Evolutionary conservation across 2,113 vertebrate genomes (phyloP).

Genomic region (Micronycteris hirsuta): DNA sequence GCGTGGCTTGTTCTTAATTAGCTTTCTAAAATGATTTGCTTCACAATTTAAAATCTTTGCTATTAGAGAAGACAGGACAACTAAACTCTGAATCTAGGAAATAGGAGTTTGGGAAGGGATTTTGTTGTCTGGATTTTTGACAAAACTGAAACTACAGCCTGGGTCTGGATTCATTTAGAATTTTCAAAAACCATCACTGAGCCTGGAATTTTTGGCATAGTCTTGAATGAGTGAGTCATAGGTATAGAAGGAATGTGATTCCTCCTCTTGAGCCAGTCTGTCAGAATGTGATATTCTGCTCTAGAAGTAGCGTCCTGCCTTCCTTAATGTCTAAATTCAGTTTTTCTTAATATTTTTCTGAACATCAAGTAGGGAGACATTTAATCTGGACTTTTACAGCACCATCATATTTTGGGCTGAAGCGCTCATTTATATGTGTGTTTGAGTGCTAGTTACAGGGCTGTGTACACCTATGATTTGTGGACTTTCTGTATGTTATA

Average conservation of each 20-base stretch:
- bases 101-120: not conserved
- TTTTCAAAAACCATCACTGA: not conserved
- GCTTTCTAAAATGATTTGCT: not conserved
- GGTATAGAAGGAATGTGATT: not conserved
- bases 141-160: not conserved
- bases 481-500: not conserved
- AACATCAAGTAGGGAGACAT: not conserved
- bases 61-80: not conserved
- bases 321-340: not conserved
- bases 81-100: not conserved
- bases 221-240: not conserved
- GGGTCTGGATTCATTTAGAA: not conserved
- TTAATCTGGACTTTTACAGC: not conserved
- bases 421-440: not conserved
- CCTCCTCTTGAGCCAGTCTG: not conserved
- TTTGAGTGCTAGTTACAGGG: not conserved
- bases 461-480: not conserved
- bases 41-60: not conserved
- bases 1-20: not conserved
- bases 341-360: constrained; percentile 27
- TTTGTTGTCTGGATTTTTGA: constrained; percentile 25
- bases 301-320: not conserved
- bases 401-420: not conserved
- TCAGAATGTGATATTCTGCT: not conserved
- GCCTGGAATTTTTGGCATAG: not conserved